Conservation (phyloP, 2,888 invertebrate genomes). For the Epinotia nisella region DNA sequence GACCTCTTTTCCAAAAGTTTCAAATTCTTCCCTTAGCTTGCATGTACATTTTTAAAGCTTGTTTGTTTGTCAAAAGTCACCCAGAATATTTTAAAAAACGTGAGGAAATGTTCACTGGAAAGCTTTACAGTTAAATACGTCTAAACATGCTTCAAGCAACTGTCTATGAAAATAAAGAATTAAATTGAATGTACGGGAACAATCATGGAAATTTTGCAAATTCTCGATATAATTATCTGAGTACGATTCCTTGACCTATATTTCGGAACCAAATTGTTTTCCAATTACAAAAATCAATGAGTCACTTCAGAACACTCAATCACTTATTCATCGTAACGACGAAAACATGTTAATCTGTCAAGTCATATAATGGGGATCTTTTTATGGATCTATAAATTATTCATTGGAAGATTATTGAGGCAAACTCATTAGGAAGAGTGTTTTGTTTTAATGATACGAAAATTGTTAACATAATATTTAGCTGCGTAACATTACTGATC, state of each 20-base stretch:
- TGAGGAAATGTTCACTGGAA: too few species aligned
- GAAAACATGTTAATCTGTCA: conserved; percentile 26
- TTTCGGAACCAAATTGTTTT: conserved; percentile 24
- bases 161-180: conserved; percentile 1
- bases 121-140: too few species aligned
- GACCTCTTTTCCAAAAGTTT: too few species aligned
- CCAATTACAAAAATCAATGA: conserved; percentile 36
- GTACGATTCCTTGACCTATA: conserved; percentile 28
- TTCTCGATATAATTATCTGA: conserved; percentile 9
- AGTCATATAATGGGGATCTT: conserved; percentile 21
- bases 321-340: conserved; percentile 41
- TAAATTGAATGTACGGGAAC: background rate
- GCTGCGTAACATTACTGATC: background rate
- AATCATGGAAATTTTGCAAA: background rate
- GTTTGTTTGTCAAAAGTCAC: too few species aligned
- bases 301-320: conserved; percentile 29
- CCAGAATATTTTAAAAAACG: too few species aligned
- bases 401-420: conserved; percentile 1
- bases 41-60: too few species aligned
- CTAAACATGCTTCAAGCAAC: too few species aligned
- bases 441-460: background rate
- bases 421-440: conserved; percentile 3
- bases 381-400: conserved; percentile 25
- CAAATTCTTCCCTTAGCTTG: too few species aligned
- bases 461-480: background rate